Percentiles rank a stretch among this genome's conserved stretches.
These are phyloP conservation scores for Gobio occitaniae DNA, from an alignment of 2,797 vertebrate species.

Conservation along the genomic window DNA sequence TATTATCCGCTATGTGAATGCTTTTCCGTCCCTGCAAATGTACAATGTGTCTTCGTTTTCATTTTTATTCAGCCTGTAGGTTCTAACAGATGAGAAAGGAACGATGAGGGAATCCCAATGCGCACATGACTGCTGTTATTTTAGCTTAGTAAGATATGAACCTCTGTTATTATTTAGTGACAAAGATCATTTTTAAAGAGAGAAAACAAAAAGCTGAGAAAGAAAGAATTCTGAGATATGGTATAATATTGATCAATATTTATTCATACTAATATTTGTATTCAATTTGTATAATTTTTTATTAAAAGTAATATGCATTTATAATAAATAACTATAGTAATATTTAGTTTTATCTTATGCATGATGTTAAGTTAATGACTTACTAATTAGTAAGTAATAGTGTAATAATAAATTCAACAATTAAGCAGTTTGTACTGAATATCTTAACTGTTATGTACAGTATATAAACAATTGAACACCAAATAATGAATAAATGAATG, in stretches of 20 bases:
- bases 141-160: background rate
- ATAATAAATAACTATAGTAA: background rate
- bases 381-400: background rate
- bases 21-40: background rate
- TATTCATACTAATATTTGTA: too few relatives aligned
- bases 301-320: background rate
- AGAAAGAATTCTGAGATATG: background rate
- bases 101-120: background rate
- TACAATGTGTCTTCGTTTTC: slow-evolving; percentile 25
- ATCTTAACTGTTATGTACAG: background rate
- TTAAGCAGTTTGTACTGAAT: background rate
- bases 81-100: slow-evolving; percentile 2
- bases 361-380: background rate
- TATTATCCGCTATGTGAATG: slow-evolving; percentile 16
- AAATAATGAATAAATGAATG: background rate
- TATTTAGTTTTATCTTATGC: background rate
- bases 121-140: background rate
- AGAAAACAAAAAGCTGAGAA: background rate
- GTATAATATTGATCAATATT: background rate
- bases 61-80: slow-evolving; percentile 32
- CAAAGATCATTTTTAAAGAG: too few relatives aligned
- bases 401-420: background rate
- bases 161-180: slow-evolving; percentile 6
- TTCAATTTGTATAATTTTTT: background rate
- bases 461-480: background rate